phyloP scores from a whole-genome alignment of 2,113 vertebrate species.

The Dryoscopus gambensis region DNA sequence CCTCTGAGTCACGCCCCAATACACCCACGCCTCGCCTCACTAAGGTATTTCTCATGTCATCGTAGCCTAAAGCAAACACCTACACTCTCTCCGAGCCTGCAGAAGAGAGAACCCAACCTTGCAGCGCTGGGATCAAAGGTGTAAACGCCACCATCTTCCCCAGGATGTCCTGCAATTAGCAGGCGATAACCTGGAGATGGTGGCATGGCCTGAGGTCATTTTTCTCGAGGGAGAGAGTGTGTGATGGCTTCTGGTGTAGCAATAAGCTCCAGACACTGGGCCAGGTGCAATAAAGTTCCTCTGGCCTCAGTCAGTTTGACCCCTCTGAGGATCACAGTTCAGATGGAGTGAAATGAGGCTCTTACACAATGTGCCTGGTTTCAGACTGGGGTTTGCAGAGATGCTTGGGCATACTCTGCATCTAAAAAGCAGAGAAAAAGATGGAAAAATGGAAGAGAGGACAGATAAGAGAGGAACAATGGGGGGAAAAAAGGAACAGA shows the following conservation, averaged over 20 bases:
- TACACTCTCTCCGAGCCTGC: conserved; percentile 14
- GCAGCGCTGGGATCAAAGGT: conserved; percentile 14
- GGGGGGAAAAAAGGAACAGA: neutral
- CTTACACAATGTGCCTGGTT: neutral
- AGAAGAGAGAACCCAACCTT: conserved; percentile 11
- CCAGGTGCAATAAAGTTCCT: neutral
- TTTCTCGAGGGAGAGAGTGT: neutral
- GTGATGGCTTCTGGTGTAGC: neutral
- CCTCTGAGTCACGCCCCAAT: conserved; percentile 72
- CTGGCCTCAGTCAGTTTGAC: neutral
- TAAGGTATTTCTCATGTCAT: conserved; percentile 77
- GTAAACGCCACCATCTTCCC: conserved; percentile 12
- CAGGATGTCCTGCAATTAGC: conserved; percentile 52
- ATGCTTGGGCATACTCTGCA: neutral
- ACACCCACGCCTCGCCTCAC: conserved; percentile 74
- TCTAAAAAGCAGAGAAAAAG: neutral
- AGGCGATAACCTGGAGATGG: neutral
- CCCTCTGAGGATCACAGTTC: neutral
- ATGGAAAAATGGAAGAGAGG: neutral
- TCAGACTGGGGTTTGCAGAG: neutral
- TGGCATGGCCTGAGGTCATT: neutral
- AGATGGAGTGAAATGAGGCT: neutral
- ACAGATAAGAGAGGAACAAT: neutral
- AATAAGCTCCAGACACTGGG: neutral
- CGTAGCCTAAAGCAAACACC: conserved; percentile 71